These are phyloP conservation scores for Netelia fuscicornis DNA, from an alignment of 2,888 invertebrate species.

Conservation along the genomic window DNA sequence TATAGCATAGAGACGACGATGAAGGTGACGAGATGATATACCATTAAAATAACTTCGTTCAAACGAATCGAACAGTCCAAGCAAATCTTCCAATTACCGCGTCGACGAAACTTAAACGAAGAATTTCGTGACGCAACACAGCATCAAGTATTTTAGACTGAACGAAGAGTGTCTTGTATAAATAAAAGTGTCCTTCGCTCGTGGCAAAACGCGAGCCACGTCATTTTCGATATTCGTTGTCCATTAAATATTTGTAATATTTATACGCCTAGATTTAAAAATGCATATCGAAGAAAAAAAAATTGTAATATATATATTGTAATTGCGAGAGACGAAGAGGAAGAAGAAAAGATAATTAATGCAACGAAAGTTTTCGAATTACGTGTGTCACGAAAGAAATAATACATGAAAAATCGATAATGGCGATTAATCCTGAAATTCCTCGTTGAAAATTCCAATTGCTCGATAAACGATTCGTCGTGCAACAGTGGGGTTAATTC, in stretches of 20 bases:
- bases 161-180: conserved; percentile 66
- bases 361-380: conserved; percentile 6
- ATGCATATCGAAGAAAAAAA: conserved; percentile 61
- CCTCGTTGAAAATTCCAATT: background rate
- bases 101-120: background rate
- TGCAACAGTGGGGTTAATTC: background rate
- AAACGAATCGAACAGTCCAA: background rate
- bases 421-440: background rate
- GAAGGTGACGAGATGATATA: conserved; percentile 1
- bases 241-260: conserved; percentile 68
- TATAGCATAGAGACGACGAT: conserved; percentile 68
- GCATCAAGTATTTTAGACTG: conserved; percentile 61
- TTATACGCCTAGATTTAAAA: conserved; percentile 65
- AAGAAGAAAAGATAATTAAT: conserved; percentile 38
- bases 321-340: conserved; percentile 32
- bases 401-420: background rate
- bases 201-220: conserved; percentile 13
- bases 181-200: conserved; percentile 60
- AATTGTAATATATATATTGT: conserved; percentile 67
- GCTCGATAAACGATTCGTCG: background rate
- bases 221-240: conserved; percentile 49
- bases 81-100: background rate
- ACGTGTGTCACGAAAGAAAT: background rate
- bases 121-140: conserved; percentile 18
- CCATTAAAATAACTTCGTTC: conserved; percentile 6